Evolutionary conservation across 2,797 vertebrate species (phyloP), one percentile per base, ranked within the genome.

Genomic region (Acipenser ruthenus): DNA sequence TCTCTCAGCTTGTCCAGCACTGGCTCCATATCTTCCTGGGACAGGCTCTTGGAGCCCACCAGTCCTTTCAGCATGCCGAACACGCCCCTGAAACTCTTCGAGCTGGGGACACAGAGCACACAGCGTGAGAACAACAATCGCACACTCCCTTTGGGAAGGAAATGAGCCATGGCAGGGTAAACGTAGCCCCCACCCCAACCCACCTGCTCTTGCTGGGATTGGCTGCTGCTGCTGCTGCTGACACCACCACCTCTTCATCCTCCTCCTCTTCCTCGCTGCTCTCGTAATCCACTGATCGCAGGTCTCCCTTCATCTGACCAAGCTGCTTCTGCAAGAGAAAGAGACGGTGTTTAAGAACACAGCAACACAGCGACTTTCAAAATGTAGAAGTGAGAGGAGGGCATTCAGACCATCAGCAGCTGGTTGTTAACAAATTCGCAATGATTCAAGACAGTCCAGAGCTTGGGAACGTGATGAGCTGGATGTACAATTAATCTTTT

Each of bases 51-150:
- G 56, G 95, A 96, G 63, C 96, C 95, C 78, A 99, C 97, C 67
- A 99, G 88, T 51, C 96, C 94, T 79, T 95, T 98, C 77, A 99
- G 87, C 95, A 99, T 97, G 66, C 96, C 95, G 75, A 99, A 96
- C 94, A 99, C 96, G 50, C 96, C 96, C 95, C 95, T 95, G 62
- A 98, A 89, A 18, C 89, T 95, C 86, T 92, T 93, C 3, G 77
- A 67, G 62, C 95, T 97, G 80, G 15, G 67, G 51, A 63, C 11
- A 67, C 49, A 11, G 51, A 71, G 53, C 15, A 67, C 15, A 67
- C 51, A 62, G 49, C 56, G 58, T 58, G 5, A 48, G 10, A 7
- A 12, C 23, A 62, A 51, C 10, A 12, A 49, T 6, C 10, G 13
- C 2, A 53, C 61, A 58, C 37, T 66, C 10, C 50, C 58, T 9